Evolutionary conservation across 2,113 vertebrate genomes (phyloP), one percentile per base, ranked within the genome.

Genomic region (Marmota flaviventris): DNA sequence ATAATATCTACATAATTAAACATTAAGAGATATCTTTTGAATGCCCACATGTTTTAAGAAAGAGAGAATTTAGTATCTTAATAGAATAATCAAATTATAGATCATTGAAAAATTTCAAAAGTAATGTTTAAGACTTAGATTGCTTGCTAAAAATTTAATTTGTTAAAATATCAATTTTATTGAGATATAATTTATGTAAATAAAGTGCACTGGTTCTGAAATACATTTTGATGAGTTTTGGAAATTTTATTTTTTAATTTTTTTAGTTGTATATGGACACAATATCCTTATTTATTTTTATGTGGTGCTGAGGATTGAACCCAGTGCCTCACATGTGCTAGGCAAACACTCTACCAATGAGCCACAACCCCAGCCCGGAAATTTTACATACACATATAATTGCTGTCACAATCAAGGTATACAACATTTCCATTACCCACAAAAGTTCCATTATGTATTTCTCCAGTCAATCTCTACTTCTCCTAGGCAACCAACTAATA

Each of bases 21-120:
- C 89, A 56, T 77, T 96, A 95, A 96, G 93, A 34, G 61, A 13
- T 77, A 84, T 91, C 39, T 92, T 96, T 88, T 93, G n/a, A 95
- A 58, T 92, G 56, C 34, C 85, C 27, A 51, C 77, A 39, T 82
- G n/a, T 92, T 94, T 63, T 75, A 89, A 96, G 65, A 85, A 89
- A 96, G 65, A 85, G 6, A 12, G 29, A 63, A 32, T 95, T 94
- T 63, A 42, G 20, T 91, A 42, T 93, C 45, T 85, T 84, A 83
- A 81, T 6, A 42, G 39, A 86, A 78, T 20, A 93, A 77, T 79
- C 45, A 65, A 93, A 84, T 88, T 82, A 78, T 82, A 73, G 17
- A 78, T 92, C 72, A 70, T 17, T 95, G 77, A 89, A 94, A 89
- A 73, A 5, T 76, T 84, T 88, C 45, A 61, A 32, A 94, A 85